Base-by-base conservation (phyloP, 2,797 vertebrate species). In the Poecilia wingei region DNA sequence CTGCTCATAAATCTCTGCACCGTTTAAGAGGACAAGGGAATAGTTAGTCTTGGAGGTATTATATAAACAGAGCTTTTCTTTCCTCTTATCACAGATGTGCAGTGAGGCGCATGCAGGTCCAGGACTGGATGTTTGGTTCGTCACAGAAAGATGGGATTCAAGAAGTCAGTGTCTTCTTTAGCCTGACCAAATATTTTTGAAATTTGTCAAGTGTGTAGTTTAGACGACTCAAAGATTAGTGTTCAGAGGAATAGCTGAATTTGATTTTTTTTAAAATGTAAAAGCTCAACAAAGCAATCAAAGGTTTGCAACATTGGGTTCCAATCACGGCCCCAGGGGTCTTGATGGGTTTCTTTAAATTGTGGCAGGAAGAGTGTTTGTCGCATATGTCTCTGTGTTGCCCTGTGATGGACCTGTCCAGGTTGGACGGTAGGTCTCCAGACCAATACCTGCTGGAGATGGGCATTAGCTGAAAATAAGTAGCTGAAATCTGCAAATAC, bases 11-110 rank as follows among this genome's bases (percentile, higher is more conserved):
- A 0, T 82, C 61, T 3, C 25, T 71, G 14, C 6, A n/a, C 39
- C 43, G 59, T 55, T 55, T 25, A 13, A 4, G 31, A 74, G 31
- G 79, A 73, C 72, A 39, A 83, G 82, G 78, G 82, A 91, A 79
- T 77, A 57, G 81, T 87, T 88, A 68, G 18, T 83, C 76, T 76
- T 87, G 77, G 84, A 72, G 59, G 46, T 86, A 80, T 78, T 36
- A 79, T 76, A 25, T 43, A 72, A 68, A n/a, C 66, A 41, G 20
- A 70, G 2, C 41, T 70, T 70, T 39, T 70, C 39, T 45, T 45
- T 70, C 45, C 68, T 70, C 43, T 46, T 46, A 71, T 71, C 43
- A 45, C 43, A n/a, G 41, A 46, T 71, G 43, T 71, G 10, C n/a
- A 8, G 12, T 28, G 25, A 45, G 16, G n/a, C 25, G n/a, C 25